Conservation (phyloP, 2,888 invertebrate genomes). For the Molanna angustata region DNA sequence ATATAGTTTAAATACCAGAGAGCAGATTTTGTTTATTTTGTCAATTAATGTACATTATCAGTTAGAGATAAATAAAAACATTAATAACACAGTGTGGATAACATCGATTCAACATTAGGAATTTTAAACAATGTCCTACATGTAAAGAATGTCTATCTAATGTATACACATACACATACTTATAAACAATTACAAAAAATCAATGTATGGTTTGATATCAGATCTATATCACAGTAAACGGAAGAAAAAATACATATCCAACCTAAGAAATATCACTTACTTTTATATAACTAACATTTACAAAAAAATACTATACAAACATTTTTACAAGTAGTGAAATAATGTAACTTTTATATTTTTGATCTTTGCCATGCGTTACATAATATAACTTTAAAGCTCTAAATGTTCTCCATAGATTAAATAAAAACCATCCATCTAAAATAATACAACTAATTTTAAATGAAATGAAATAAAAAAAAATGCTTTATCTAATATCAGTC, state of each 20-base stretch:
- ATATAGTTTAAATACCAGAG: no score
- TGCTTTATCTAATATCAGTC: no score
- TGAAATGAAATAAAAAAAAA: no score
- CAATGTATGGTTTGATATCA: constrained; percentile 24
- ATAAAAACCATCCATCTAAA: no score
- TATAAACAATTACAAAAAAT: constrained; percentile 23
- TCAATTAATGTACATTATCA: no score
- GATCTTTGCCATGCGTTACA: no score
- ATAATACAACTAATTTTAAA: no score
- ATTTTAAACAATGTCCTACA: constrained; percentile 23
- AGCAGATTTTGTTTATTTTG: no score
- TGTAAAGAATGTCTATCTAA: constrained; percentile 21
- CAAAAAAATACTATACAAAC: not conserved
- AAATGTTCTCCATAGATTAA: no score
- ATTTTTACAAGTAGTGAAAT: not conserved
- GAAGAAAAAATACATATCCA: constrained; percentile 25
- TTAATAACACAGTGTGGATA: constrained; percentile 5
- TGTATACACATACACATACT: constrained; percentile 9
- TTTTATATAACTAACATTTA: not conserved
- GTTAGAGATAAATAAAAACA: not conserved
- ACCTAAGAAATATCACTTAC: not conserved
- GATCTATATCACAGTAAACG: constrained; percentile 33
- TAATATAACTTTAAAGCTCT: no score
- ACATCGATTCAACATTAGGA: constrained; percentile 17
- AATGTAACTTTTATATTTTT: no score